Base-by-base conservation (phyloP, 2,113 vertebrate genomes). In the Hystrix cristata region DNA sequence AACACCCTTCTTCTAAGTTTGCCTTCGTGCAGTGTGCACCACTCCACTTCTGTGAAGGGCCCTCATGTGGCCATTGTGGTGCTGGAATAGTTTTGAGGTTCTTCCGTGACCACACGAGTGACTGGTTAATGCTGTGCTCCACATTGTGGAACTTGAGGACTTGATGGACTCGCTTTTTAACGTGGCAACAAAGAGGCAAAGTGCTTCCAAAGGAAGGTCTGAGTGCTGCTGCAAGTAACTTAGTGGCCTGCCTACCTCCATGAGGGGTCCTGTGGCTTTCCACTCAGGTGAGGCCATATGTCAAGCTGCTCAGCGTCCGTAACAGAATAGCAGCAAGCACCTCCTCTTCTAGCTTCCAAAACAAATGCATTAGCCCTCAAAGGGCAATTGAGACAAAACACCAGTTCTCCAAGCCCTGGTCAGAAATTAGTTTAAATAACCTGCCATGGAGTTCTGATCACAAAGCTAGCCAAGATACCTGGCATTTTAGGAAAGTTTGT, bases 391-490 rank as follows among this genome's bases (percentile, higher is more conserved):
- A 62, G 62, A 89, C 46, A 92, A 84, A 83, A 91, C 51, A 79
- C 29, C 91, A 86, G 55, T 60, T 91, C 46, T 91, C 71, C 86
- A 93, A 95, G 69, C 48, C 38, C 12, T n/a, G 89, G 64, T 78
- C 59, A 95, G 64, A 95, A 57, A 95, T 85, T 84, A 84, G 15
- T 72, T 96, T 87, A 88, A 96, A 71, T 71, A 78, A 59, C 43
- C 48, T 93, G 29, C 57, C 64, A 46, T 43, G 21, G 48, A 7
- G 55, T 85, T 94, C 71, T 91, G 38, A 84, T 93, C 53, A 81
- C 51, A 94, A 93, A 96, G 64, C 64, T 80, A 93, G 43, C 34
- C 59, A 96, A 82, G 34, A 96, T 23, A 86, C 14, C 29, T 71
- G 51, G 92, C 90, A 78, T 87, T 96, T 93, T 85, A 82, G 53